Conservation (phyloP, 2,113 vertebrate genomes). For the Perognathus longimembris region DNA sequence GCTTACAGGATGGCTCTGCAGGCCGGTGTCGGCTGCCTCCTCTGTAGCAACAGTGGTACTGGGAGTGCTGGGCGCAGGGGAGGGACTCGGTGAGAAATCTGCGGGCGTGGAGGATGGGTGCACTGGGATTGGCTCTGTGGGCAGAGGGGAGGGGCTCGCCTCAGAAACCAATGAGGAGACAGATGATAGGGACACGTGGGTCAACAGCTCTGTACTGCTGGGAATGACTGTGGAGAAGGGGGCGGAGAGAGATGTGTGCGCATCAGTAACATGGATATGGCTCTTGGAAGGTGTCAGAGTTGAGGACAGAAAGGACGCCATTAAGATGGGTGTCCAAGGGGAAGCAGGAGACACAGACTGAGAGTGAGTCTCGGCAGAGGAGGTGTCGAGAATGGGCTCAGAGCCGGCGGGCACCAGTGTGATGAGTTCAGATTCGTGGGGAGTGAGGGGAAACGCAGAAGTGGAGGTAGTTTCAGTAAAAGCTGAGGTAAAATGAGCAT, state of each 20-base stretch:
- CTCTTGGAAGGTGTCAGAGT: conserved; percentile 15
- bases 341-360: conserved; percentile 71
- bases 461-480: conserved; percentile 85
- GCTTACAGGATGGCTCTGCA: not conserved
- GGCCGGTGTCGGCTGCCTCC: not conserved
- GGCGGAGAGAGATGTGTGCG: conserved; percentile 31
- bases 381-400: conserved; percentile 64
- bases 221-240: conserved; percentile 73
- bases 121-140: conserved; percentile 41
- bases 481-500: conserved; percentile 84
- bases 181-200: fast-evolving
- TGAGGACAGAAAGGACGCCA: conserved; percentile 44
- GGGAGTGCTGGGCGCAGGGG: conserved; percentile 69
- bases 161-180: not conserved
- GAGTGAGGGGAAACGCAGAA: conserved; percentile 71
- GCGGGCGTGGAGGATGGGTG: conserved; percentile 59
- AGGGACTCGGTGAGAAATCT: conserved; percentile 7
- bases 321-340: conserved; percentile 70
- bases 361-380: conserved; percentile 59
- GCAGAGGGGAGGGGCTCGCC: not conserved
- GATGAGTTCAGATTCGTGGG: conserved; percentile 34
- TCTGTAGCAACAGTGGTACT: conserved; percentile 38
- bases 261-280: conserved; percentile 60
- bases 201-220: conserved; percentile 6
- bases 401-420: conserved; percentile 72